Base-by-base conservation (phyloP, 2,113 vertebrate species). In the Bujurquina vittata region DNA sequence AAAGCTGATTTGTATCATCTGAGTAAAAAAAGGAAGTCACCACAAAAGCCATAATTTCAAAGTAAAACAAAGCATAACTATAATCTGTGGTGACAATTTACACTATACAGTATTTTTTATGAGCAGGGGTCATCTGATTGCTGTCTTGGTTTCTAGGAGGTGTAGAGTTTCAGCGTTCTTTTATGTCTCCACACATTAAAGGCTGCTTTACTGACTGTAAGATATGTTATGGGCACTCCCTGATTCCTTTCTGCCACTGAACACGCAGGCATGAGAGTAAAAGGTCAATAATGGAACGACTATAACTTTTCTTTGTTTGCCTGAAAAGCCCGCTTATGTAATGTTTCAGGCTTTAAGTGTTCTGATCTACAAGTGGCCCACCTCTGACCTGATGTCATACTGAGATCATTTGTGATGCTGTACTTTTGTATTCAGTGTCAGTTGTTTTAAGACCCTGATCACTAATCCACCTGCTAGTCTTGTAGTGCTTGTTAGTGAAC, bases 161-260 rank as follows among this genome's bases (percentile, higher is more conserved):
- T 81, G 72, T 79, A 7, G 46, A 59, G 52, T 91, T 89, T 85
- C 92, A 86, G 79, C 75, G n/a, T n/a, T 15, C 23, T 57, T 86
- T 84, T 86, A 23, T 79, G 10, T 5, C 10, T 4, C n/a, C 4
- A 18, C 4, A 18, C 23, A 57, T 20, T 61, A 80, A 84, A 90
- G 84, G 77, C 78, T 37, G 81, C 11, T 22, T 8, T 20, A 18
- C 5, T 22, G 23, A 56, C 6, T 35, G 37, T 20, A 63, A 60
- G 22, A 54, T 56, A 77, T 59, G 65, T 62, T 11, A 46, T 9
- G 26, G 84, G 79, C 91, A 73, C 92, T 67, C 92, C 93, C 91
- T 74, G 84, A 87, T 88, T 75, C 12, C 14, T 80, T 75, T 90
- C 73, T 12, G 4, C 7, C 15, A 23, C 7, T n/a, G 57, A 26